These are phyloP conservation scores for Saimiri boliviensis DNA, from an alignment of 2,113 vertebrate species.

Conservation along the genomic window DNA sequence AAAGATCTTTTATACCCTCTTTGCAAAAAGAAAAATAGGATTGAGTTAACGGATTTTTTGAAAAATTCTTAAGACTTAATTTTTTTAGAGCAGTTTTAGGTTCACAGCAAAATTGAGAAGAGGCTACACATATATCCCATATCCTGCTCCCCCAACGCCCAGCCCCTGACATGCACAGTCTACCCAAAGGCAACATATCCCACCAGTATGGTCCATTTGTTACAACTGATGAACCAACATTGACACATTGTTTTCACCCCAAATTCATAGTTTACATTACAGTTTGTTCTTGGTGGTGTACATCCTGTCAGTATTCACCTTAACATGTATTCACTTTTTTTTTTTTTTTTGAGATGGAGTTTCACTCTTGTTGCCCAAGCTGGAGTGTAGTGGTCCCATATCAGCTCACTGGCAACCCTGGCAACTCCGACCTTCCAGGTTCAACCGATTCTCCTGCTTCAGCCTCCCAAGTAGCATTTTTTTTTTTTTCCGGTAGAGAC, in stretches of 20 bases:
- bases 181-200: not conserved
- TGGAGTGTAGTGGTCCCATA: too few relatives aligned
- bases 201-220: too few relatives aligned
- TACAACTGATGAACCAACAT: not conserved
- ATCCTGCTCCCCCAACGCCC: fast-evolving
- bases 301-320: not conserved
- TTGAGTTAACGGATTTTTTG: not conserved
- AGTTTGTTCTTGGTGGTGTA: not conserved
- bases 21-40: not conserved
- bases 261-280: not conserved
- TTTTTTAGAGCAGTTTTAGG: not conserved
- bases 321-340: too few relatives aligned
- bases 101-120: not conserved
- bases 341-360: too few relatives aligned
- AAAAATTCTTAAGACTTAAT: not conserved
- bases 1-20: not conserved
- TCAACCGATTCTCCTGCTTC: too few relatives aligned
- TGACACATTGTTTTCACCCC: not conserved
- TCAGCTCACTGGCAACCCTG: too few relatives aligned
- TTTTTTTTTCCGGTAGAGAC: too few relatives aligned
- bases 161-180: not conserved
- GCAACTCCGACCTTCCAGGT: too few relatives aligned
- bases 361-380: too few relatives aligned
- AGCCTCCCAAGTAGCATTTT: too few relatives aligned
- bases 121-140: not conserved